Evolutionary conservation across 2,797 vertebrate species (phyloP).

Genomic region (Salmo trutta): DNA sequence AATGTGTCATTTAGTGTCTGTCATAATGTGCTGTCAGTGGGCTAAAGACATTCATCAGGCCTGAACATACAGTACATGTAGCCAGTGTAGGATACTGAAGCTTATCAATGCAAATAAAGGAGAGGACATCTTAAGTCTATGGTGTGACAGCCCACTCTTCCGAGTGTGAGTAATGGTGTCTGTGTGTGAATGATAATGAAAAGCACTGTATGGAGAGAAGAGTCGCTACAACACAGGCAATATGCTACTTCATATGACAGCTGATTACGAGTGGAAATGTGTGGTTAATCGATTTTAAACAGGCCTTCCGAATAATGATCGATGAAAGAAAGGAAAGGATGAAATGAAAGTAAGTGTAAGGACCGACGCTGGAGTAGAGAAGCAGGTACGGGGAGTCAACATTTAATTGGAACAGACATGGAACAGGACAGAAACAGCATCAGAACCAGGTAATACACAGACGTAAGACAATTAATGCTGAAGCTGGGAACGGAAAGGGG

Average conservation of each 20-base stretch:
- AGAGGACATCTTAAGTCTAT: slow-evolving; percentile 5
- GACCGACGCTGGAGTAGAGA: not conserved
- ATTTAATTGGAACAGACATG: not conserved
- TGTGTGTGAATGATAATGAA: slow-evolving; percentile 27
- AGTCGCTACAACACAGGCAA: slow-evolving; percentile 13
- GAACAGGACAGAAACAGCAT: not conserved
- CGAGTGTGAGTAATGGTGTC: slow-evolving; percentile 12
- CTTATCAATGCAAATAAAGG: slow-evolving; percentile 6
- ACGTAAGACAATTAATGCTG: too few relatives aligned
- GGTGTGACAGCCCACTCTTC: slow-evolving; percentile 7
- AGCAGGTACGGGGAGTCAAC: too few relatives aligned
- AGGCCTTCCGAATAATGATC: not conserved
- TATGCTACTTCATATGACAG: slow-evolving; percentile 20
- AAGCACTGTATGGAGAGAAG: slow-evolving; percentile 8
- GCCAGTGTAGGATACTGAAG: slow-evolving; percentile 10
- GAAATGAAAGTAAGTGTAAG: not conserved
- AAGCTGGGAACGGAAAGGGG: too few relatives aligned
- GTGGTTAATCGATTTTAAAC: slow-evolving; percentile 2
- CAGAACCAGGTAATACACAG: too few relatives aligned
- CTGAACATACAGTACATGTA: not conserved
- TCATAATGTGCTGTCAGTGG: slow-evolving; percentile 8
- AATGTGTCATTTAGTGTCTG: slow-evolving; percentile 4
- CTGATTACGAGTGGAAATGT: slow-evolving; percentile 28
- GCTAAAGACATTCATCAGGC: not conserved
- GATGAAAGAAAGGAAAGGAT: not conserved